phyloP scores from a whole-genome alignment of 2,888 invertebrate species.

The Ochropacha duplaris region DNA sequence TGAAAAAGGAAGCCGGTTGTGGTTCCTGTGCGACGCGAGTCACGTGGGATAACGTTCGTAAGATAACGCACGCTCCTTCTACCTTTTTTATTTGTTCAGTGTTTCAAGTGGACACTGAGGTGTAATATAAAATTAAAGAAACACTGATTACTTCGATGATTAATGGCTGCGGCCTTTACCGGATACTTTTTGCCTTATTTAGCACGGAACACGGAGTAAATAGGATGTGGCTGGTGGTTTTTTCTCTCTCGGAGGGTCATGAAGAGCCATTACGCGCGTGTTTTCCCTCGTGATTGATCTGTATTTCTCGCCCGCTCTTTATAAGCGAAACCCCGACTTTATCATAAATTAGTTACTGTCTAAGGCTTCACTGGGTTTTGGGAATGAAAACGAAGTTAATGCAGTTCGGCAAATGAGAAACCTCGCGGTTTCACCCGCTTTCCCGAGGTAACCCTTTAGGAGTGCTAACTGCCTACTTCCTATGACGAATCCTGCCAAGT shows the following conservation, averaged over 20 bases:
- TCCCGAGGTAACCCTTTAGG: too few species aligned
- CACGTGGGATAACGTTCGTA: too few species aligned
- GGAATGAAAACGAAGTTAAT: not conserved
- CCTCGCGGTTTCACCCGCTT: too few species aligned
- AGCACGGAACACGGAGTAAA: slow-evolving; percentile 57
- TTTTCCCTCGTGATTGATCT: slow-evolving; percentile 72
- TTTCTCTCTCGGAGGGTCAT: slow-evolving; percentile 54
- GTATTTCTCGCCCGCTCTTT: slow-evolving; percentile 39
- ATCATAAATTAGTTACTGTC: slow-evolving; percentile 2
- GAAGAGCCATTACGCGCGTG: slow-evolving; percentile 67
- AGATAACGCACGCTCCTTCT: too few species aligned
- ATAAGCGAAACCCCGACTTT: slow-evolving; percentile 6
- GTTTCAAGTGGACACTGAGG: slow-evolving; percentile 25
- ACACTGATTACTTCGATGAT: slow-evolving; percentile 59
- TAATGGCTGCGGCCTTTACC: slow-evolving; percentile 54
- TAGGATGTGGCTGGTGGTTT: slow-evolving; percentile 52
- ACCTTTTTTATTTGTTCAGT: too few species aligned
- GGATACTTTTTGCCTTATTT: slow-evolving; percentile 72
- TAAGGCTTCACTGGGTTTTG: not conserved
- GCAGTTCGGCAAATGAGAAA: not conserved
- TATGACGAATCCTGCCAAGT: too few species aligned
- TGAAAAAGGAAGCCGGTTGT: too few species aligned
- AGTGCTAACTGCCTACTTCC: too few species aligned
- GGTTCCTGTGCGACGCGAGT: too few species aligned
- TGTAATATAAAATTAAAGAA: slow-evolving; percentile 56